These are phyloP conservation scores for Himalopsyche tibetana DNA, from an alignment of 2,888 invertebrate species.

Conservation along the genomic window DNA sequence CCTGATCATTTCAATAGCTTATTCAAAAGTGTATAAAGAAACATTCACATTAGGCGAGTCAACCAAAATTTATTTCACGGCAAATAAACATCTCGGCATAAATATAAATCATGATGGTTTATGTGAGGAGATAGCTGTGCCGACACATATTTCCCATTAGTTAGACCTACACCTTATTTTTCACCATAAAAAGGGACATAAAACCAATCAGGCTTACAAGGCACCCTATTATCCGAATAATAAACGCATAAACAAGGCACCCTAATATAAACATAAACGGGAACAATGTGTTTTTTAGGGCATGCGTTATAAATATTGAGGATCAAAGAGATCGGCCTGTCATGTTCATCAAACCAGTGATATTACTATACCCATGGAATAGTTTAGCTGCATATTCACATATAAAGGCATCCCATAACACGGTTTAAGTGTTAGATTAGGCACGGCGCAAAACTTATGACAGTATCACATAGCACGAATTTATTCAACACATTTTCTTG, in stretches of 20 bases:
- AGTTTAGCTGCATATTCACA: too few species aligned
- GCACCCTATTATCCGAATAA: slow-evolving; percentile 63
- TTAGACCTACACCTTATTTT: slow-evolving; percentile 64
- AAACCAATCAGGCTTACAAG: slow-evolving; percentile 64
- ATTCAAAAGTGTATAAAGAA: not conserved
- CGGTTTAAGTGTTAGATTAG: too few species aligned
- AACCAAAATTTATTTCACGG: slow-evolving; percentile 46
- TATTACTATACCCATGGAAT: not conserved
- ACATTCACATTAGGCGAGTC: not conserved
- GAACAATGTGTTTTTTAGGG: slow-evolving; percentile 53
- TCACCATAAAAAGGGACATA: slow-evolving; percentile 67
- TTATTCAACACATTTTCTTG: too few species aligned
- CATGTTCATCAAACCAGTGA: slow-evolving; percentile 22
- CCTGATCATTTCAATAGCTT: too few species aligned
- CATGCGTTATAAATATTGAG: slow-evolving; percentile 22
- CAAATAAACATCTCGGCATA: slow-evolving; percentile 55
- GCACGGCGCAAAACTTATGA: too few species aligned
- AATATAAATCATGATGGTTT: slow-evolving; percentile 64
- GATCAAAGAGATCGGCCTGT: slow-evolving; percentile 38
- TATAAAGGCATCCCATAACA: too few species aligned
- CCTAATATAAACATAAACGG: slow-evolving; percentile 63
- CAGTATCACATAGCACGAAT: too few species aligned
- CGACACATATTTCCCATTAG: slow-evolving; percentile 66
- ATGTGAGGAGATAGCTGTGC: slow-evolving; percentile 59
- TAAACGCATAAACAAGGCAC: slow-evolving; percentile 63